Base-by-base conservation (phyloP, 2,113 vertebrate species). In the Collichthys lucidus region DNA sequence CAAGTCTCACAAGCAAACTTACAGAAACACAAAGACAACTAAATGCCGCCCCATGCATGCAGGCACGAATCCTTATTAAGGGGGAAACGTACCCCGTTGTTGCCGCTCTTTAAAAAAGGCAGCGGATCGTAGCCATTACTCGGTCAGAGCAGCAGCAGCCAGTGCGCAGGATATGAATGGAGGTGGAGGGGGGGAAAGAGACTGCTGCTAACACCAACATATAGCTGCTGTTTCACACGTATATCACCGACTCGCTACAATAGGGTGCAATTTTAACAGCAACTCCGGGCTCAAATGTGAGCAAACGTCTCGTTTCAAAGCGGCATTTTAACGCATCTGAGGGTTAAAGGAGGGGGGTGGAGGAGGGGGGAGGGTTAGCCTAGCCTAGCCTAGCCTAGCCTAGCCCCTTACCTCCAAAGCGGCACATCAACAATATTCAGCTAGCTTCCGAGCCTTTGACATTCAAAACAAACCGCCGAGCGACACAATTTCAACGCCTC, bases 101-200 rank as follows among this genome's bases (percentile, higher is more conserved):
- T 72, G 62, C 80, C 75, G 75, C 80, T 86, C 70, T 31, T 40
- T 40, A 40, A 68, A 83, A 83, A 47, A 86, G 74, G 61, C 86
- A 84, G 70, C 82, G 77, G 61, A 77, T 89, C 77, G 87, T 66
- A 86, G 92, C 91, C 91, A 90, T 89, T 88, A 62, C 86, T 91
- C 82, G 83, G 84, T 82, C 56, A 62, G 68, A 91, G 73, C 72
- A 74, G 73, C 72, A 74, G 62, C 74, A 77, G 35, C 80, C 86
- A 90, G 82, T 91, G 80, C 89, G 90, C 92, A 93, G 92, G 90
- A 93, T 92, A 93, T 94, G 93, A 94, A 94, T 94, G 94, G 93
- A 92, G 35, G 29, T 26, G 26, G 26, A 26, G 26, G 26, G 2
- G 35, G 8, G 7, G 35, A 35, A 7, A 35, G 89, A 86, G 78